Conservation (phyloP, 2,797 vertebrate genomes). For the Malacoctenus gilli region DNA sequence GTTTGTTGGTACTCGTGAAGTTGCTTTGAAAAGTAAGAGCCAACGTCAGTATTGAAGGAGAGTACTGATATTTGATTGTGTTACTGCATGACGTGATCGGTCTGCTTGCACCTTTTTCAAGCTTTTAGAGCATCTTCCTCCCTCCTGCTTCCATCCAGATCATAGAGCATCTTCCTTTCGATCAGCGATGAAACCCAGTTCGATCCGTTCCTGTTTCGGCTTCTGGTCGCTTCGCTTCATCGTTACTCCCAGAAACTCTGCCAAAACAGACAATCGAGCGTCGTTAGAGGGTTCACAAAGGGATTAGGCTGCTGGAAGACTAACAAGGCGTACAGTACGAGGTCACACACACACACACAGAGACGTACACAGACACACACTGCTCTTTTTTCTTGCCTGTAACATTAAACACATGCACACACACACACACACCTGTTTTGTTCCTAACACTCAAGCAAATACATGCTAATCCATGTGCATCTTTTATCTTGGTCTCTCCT, state of each 20-base stretch:
- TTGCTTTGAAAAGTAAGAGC: too few species aligned
- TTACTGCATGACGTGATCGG: too few species aligned
- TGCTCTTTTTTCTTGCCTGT: not conserved
- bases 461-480: constrained; percentile 26
- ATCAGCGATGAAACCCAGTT: too few species aligned
- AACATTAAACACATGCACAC: not conserved
- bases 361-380: too few species aligned
- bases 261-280: constrained; percentile 17
- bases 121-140: too few species aligned
- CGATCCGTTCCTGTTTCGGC: too few species aligned
- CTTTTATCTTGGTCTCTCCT: constrained; percentile 11
- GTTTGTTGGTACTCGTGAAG: too few species aligned
- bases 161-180: too few species aligned
- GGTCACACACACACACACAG: not conserved
- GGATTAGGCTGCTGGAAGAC: constrained; percentile 15
- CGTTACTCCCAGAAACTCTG: constrained; percentile 22
- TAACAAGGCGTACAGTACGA: constrained; percentile 9
- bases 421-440: constrained; percentile 1
- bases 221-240: constrained; percentile 13
- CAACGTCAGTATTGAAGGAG: too few species aligned
- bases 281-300: constrained; percentile 37
- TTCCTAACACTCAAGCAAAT: constrained; percentile 22
- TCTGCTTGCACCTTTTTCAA: too few species aligned
- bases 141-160: too few species aligned
- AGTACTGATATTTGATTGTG: too few species aligned